phyloP scores from a whole-genome alignment of 2,113 vertebrate genomes.

The Plestiodon gilberti region DNA sequence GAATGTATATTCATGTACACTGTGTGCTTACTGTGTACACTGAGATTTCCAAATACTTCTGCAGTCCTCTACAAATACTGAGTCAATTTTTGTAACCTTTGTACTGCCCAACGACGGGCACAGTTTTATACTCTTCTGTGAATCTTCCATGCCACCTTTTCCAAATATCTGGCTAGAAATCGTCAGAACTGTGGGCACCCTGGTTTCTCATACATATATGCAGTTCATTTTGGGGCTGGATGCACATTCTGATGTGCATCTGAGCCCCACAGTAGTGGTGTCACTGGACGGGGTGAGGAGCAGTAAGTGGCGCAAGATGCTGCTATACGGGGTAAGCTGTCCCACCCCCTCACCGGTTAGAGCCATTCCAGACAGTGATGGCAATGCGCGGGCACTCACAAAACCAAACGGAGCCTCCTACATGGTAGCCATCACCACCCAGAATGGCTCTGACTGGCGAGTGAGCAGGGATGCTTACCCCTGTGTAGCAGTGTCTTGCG shows the following conservation, averaged over 20 bases:
- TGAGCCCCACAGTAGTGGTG: background rate
- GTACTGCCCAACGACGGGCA: background rate
- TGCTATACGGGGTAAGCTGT: too few relatives aligned
- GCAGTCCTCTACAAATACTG: constrained; percentile 51
- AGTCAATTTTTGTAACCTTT: constrained; percentile 33
- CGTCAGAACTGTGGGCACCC: background rate
- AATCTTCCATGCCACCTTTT: constrained; percentile 28
- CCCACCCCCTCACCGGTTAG: too few relatives aligned
- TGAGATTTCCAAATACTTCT: constrained; percentile 61
- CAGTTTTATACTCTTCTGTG: constrained; percentile 52
- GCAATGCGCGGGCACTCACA: too few relatives aligned
- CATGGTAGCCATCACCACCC: too few relatives aligned
- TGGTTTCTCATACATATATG: background rate
- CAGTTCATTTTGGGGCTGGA: background rate
- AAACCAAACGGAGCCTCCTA: too few relatives aligned
- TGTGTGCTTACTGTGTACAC: background rate
- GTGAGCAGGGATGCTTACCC: too few relatives aligned
- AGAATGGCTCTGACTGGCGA: too few relatives aligned
- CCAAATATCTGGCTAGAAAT: background rate
- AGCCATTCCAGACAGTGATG: too few relatives aligned
- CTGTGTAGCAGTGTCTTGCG: too few relatives aligned
- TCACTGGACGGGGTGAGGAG: too few relatives aligned
- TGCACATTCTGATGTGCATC: background rate
- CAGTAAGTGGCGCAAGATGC: too few relatives aligned
- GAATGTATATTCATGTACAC: constrained; percentile 60